Percentiles rank a stretch among this genome's conserved stretches.
These are phyloP conservation scores for Discoglossus pictus DNA, from an alignment of 2,797 vertebrate species.

Conservation along the genomic window DNA sequence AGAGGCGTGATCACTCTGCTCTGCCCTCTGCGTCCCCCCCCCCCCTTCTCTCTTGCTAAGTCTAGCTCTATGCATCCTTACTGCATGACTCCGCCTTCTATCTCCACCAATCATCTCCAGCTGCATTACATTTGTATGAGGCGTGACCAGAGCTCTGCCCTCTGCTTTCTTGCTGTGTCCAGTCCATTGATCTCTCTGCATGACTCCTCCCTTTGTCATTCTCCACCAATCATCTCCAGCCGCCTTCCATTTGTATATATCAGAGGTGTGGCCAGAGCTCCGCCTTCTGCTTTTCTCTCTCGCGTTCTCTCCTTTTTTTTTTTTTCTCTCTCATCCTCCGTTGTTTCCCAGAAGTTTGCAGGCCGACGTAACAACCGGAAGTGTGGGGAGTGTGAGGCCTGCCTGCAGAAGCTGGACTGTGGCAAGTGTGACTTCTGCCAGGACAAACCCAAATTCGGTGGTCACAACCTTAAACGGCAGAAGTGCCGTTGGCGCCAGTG, in stretches of 20 bases:
- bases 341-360: slow-evolving; percentile 60
- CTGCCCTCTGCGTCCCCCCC: too few relatives aligned
- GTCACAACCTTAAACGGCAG: slow-evolving; percentile 88
- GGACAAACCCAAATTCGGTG: slow-evolving; percentile 91
- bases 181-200: slow-evolving; percentile 18
- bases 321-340: background rate
- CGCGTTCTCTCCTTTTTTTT: slow-evolving; percentile 1
- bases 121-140: too few relatives aligned
- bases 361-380: slow-evolving; percentile 78
- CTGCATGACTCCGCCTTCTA: too few relatives aligned
- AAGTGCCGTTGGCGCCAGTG: slow-evolving; percentile 89
- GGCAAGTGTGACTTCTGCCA: slow-evolving; percentile 87
- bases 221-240: background rate
- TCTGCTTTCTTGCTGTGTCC: slow-evolving; percentile 35
- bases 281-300: background rate
- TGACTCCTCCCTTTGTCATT: too few relatives aligned
- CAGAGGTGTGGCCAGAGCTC: too few relatives aligned
- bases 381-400: slow-evolving; percentile 84
- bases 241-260: too few relatives aligned
- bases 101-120: too few relatives aligned
- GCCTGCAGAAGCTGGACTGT: slow-evolving; percentile 80
- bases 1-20: too few relatives aligned
- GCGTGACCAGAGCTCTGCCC: too few relatives aligned
- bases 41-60: too few relatives aligned
- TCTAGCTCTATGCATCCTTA: too few relatives aligned